phyloP scores from a whole-genome alignment of 2,888 invertebrate genomes.

The Rhagium mordax region DNA sequence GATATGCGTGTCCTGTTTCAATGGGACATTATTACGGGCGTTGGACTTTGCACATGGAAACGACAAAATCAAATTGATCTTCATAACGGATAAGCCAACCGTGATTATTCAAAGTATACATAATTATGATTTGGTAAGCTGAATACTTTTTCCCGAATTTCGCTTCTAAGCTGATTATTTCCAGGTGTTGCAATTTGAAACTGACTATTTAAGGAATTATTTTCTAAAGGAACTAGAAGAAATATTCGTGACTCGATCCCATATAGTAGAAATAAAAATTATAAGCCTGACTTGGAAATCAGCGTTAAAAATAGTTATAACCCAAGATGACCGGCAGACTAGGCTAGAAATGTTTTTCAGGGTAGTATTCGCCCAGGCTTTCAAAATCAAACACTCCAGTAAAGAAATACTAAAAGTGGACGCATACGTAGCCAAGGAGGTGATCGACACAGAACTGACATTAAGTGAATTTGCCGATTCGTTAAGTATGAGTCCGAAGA shows the following conservation, averaged over 20 bases:
- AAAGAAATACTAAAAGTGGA: slow-evolving; percentile 68
- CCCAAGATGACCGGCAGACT: slow-evolving; percentile 70
- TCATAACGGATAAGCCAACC: slow-evolving; percentile 66
- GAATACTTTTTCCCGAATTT: background rate
- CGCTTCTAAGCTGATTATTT: slow-evolving; percentile 37
- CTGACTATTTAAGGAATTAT: slow-evolving; percentile 64
- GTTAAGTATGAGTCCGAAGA: slow-evolving; percentile 72
- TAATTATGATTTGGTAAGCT: slow-evolving; percentile 73
- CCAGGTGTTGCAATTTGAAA: slow-evolving; percentile 71
- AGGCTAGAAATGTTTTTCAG: slow-evolving; percentile 73
- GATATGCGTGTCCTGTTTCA: slow-evolving; percentile 66
- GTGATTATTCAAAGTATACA: slow-evolving; percentile 69
- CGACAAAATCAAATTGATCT: slow-evolving; percentile 61
- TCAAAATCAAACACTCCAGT: slow-evolving; percentile 68
- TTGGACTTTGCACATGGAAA: slow-evolving; percentile 64
- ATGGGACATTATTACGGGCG: slow-evolving; percentile 67
- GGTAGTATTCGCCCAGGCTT: slow-evolving; percentile 72
- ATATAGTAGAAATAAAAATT: slow-evolving; percentile 51
- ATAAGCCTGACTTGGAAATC: slow-evolving; percentile 57
- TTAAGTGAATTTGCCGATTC: slow-evolving; percentile 75
- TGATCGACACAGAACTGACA: slow-evolving; percentile 72
- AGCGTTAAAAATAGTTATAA: slow-evolving; percentile 67
- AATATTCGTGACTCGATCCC: slow-evolving; percentile 60
- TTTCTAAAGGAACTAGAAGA: slow-evolving; percentile 67
- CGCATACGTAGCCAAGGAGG: slow-evolving; percentile 68